phyloP scores from a whole-genome alignment of 2,797 vertebrate genomes.

The Gymnocypris eckloni region DNA sequence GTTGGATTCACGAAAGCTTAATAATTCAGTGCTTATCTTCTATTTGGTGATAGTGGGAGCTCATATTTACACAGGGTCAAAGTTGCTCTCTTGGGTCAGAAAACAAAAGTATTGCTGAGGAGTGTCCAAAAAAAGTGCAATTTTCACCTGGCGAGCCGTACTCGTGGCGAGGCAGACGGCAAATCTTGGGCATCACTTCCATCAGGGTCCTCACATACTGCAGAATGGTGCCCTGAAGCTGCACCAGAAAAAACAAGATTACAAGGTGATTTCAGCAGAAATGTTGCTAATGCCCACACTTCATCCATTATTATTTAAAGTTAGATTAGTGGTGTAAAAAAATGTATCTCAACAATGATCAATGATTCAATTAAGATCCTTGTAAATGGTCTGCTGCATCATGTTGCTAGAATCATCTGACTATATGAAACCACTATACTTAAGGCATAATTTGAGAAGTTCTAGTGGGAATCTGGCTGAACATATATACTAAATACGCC shows the following conservation, averaged over 20 bases:
- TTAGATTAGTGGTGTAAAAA: background rate
- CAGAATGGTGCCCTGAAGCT: conserved; percentile 97
- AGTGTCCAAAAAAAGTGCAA: background rate
- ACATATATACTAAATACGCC: background rate
- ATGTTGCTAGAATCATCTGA: background rate
- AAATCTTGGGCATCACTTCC: conserved; percentile 99
- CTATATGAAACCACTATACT: background rate
- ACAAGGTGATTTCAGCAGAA: background rate
- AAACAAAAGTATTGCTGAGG: conserved; percentile 20
- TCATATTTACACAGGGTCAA: conserved; percentile 17
- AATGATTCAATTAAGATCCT: background rate
- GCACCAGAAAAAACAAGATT: conserved; percentile 29
- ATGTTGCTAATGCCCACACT: background rate
- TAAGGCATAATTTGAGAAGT: background rate
- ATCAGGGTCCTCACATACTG: conserved; percentile 99
- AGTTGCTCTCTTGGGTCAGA: background rate
- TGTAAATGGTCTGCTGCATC: background rate
- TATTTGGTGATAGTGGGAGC: conserved; percentile 8
- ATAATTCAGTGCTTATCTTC: conserved; percentile 21
- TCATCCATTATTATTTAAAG: background rate
- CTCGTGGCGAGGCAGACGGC: conserved; percentile 94
- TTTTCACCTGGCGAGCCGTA: conserved; percentile 96
- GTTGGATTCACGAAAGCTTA: conserved; percentile 5
- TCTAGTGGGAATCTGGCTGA: background rate
- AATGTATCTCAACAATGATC: background rate